Percentiles rank a stretch among this genome's conserved stretches.
Evolutionary conservation across 2,888 invertebrate species (phyloP).

Genomic region (Clepsis dumicolana): DNA sequence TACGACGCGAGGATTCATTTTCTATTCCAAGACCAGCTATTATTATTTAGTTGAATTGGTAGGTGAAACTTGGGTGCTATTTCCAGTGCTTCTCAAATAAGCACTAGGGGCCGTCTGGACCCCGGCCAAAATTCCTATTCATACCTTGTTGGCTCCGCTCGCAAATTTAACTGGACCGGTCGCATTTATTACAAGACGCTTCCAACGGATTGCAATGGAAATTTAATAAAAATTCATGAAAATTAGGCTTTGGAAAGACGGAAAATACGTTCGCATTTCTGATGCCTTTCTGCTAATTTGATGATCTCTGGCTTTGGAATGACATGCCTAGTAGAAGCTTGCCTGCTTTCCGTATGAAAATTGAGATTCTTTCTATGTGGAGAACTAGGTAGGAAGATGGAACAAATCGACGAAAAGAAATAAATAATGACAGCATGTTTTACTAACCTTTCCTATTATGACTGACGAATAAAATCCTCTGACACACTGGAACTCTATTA

Average conservation of each 20-base stretch:
- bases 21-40: constrained; percentile 26
- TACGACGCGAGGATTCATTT: neutral
- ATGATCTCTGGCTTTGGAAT: neutral
- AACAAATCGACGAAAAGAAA: no score
- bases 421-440: no score
- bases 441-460: no score
- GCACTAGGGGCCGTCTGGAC: constrained; percentile 62
- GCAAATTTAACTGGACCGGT: constrained; percentile 61
- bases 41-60: constrained; percentile 34
- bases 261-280: constrained; percentile 5
- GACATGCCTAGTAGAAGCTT: neutral
- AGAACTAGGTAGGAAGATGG: no score
- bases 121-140: constrained; percentile 69
- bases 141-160: constrained; percentile 66
- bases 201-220: constrained; percentile 51
- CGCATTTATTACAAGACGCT: constrained; percentile 56
- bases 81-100: constrained; percentile 53
- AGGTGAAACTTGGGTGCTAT: constrained; percentile 38
- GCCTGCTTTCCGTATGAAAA: no score
- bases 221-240: constrained; percentile 46
- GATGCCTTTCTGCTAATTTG: neutral
- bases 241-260: constrained; percentile 5
- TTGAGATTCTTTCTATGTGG: no score
- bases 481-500: no score
- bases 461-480: no score